Evolutionary conservation across 2,888 invertebrate species (phyloP).

Genomic region (Drosophila flavopinicola): DNA sequence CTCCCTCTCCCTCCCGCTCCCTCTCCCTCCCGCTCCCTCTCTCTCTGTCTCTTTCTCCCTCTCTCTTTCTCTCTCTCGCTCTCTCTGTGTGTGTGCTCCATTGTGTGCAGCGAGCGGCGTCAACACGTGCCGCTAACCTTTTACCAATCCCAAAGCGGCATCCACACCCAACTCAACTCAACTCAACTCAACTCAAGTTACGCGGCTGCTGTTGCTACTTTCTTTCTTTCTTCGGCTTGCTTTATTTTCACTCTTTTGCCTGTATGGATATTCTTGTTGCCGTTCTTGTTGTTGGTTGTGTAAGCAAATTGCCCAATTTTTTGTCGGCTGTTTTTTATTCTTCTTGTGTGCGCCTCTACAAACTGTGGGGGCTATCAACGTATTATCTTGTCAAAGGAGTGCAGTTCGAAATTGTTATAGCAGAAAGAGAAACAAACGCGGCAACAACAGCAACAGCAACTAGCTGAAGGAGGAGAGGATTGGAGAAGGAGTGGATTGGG

Average conservation of each 20-base stretch:
- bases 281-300: constrained; percentile 55
- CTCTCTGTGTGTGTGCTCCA: no score
- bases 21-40: not conserved
- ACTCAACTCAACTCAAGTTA: constrained; percentile 54
- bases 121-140: constrained; percentile 62
- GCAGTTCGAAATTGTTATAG: constrained; percentile 76
- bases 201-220: constrained; percentile 16
- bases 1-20: not conserved
- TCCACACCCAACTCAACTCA: constrained; percentile 53
- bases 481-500: constrained; percentile 10
- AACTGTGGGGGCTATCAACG: constrained; percentile 66
- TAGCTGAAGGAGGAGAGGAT: not conserved
- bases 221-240: constrained; percentile 8
- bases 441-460: constrained; percentile 40
- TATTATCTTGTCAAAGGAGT: constrained; percentile 75
- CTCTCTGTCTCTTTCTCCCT: not conserved
- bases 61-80: not conserved
- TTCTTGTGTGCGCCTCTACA: constrained; percentile 13
- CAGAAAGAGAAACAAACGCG: constrained; percentile 56
- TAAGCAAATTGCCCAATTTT: constrained; percentile 78
- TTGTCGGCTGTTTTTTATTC: constrained; percentile 21
- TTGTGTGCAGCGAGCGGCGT: constrained; percentile 35
- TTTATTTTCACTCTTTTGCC: constrained; percentile 12
- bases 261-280: constrained; percentile 36
- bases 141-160: constrained; percentile 30